Base-by-base conservation (phyloP, 2,113 vertebrate species). In the Chauna torquata region DNA sequence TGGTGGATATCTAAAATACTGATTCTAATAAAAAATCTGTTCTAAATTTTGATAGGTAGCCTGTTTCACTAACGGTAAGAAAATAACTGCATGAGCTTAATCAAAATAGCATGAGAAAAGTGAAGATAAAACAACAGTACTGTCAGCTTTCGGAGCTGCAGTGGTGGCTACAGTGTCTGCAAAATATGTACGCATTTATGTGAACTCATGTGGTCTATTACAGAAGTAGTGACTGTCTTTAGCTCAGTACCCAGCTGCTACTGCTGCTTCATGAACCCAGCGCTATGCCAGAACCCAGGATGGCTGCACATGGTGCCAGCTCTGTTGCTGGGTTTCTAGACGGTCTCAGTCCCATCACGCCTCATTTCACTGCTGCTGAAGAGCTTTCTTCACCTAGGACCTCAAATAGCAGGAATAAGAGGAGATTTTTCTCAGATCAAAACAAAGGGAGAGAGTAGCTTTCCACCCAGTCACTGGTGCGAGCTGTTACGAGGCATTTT, bases 121-220 rank as follows among this genome's bases (percentile, higher is more conserved):
- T 70, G 16, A 32, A 72, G 52, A 34, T 6, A 10, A 9, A 55
- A 32, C 25, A 62, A 12, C 6, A 87, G 8, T 34, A 17, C 49
- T 13, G 6, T 55, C 57, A 88, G 54, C 59, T 90, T 68, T 91
- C 0, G 0, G 34, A 52, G 14, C 12, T 65, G 20, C 59, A 44
- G 28, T 61, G 42, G 40, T 52, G 25, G 34, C 54, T 52, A 5
- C 25, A 64, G 36, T 36, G 7, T 8, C 44, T 40, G 18, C 40
- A 32, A 52, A 36, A 49, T 11, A 8, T 0, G 1, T 34, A 7
- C 0, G 3, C 16, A 3, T 40, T 70, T 62, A 38, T 18, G 30
- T 77, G 55, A 57, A 34, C 20, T 32, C 27, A 15, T 19, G 70
- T 2, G 28, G 7, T 4, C 65, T 80, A 20, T 45, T 52, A 42